Evolutionary conservation across 2,113 vertebrate genomes (phyloP).

Genomic region (Gadus macrocephalus): DNA sequence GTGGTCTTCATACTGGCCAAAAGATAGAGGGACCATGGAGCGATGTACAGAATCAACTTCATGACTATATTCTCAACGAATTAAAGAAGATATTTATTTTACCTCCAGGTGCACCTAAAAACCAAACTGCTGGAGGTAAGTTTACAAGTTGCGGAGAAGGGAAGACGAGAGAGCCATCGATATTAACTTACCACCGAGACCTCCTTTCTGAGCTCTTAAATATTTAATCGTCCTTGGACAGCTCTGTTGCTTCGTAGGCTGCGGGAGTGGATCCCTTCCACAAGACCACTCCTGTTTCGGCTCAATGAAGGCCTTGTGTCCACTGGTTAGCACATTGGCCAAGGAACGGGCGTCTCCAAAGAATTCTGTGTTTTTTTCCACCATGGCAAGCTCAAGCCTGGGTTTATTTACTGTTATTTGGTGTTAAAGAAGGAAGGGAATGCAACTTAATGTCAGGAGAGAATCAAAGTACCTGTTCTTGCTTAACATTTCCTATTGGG

Average conservation of each 20-base stretch:
- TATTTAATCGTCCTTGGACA: constrained; percentile 76
- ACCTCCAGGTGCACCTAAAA: no score
- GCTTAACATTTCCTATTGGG: no score
- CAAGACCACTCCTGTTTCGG: constrained; percentile 73
- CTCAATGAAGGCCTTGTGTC: constrained; percentile 79
- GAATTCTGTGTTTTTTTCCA: constrained; percentile 62
- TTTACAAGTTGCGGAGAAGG: constrained; percentile 47
- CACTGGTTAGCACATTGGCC: constrained; percentile 60
- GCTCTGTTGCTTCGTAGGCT: constrained; percentile 62
- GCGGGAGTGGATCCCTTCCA: constrained; percentile 67
- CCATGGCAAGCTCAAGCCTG: constrained; percentile 53
- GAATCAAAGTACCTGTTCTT: background rate
- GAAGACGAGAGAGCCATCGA: constrained; percentile 77
- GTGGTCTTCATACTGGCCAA: constrained; percentile 50
- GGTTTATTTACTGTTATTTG: constrained; percentile 50
- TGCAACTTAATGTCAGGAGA: constrained; percentile 34
- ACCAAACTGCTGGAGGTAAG: background rate
- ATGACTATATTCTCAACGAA: no score
- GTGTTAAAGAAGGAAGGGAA: constrained; percentile 34
- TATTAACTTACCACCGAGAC: constrained; percentile 75
- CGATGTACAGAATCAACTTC: background rate
- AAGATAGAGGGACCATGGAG: constrained; percentile 17
- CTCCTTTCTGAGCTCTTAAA: constrained; percentile 73
- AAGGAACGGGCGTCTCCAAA: constrained; percentile 72
- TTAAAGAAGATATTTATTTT: no score